A percentile compares a stretch with the other conserved stretches of the same genome.
phyloP scores from a whole-genome alignment of 1,140 invertebrate species.

The Eupristina koningsbergeri region DNA sequence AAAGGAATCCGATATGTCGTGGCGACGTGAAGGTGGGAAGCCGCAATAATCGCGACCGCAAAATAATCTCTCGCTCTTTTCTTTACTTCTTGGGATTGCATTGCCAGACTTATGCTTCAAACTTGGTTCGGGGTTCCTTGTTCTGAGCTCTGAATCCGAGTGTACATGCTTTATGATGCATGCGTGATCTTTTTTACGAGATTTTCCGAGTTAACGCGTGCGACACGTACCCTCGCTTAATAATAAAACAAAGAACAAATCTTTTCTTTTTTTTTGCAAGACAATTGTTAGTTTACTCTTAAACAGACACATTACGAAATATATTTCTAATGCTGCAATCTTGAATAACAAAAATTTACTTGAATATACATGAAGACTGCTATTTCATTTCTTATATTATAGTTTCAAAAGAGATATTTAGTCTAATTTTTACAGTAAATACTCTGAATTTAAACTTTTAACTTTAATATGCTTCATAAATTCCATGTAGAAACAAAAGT shows the following conservation, averaged over 20 bases:
- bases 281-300: too few relatives aligned
- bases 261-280: too few relatives aligned
- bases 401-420: too few relatives aligned
- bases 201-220: slow-evolving; percentile 1
- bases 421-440: too few relatives aligned
- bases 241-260: neutral
- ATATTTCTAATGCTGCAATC: too few relatives aligned
- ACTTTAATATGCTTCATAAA: too few relatives aligned
- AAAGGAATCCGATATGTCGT: slow-evolving; percentile 64
- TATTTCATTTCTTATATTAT: too few relatives aligned
- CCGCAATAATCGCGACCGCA: slow-evolving; percentile 71
- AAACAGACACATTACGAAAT: too few relatives aligned
- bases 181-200: neutral
- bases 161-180: slow-evolving; percentile 31
- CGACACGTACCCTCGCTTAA: neutral
- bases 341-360: too few relatives aligned
- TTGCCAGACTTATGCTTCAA: slow-evolving; percentile 55
- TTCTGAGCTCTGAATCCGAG: neutral
- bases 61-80: slow-evolving; percentile 68
- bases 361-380: too few relatives aligned
- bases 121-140: neutral
- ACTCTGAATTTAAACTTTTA: too few relatives aligned
- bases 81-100: slow-evolving; percentile 57
- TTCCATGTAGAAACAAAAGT: too few relatives aligned
- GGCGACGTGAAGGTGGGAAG: slow-evolving; percentile 62